Evolutionary conservation across 1,140 invertebrate species (phyloP).

Genomic region (Bombus impatiens): DNA sequence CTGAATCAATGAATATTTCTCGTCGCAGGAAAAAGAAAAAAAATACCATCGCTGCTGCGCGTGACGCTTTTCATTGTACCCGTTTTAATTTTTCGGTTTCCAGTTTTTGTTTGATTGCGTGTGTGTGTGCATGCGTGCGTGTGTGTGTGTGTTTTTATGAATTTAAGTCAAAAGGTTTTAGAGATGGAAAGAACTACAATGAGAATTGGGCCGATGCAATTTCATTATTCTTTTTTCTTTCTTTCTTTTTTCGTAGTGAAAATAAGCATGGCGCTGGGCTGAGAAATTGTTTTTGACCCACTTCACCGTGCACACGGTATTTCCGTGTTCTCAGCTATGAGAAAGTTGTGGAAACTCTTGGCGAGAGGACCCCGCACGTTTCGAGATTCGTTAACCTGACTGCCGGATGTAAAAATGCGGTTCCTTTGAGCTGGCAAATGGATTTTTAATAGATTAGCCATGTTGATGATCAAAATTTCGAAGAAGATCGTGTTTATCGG

Average conservation of each 20-base stretch:
- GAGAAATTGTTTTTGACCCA: conserved; percentile 27
- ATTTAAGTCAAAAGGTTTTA: not conserved
- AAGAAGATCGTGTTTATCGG: not conserved
- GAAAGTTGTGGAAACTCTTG: not conserved
- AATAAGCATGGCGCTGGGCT: not conserved
- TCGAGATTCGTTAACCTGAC: not conserved
- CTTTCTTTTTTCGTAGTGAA: not conserved
- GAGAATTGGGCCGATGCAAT: conserved; percentile 17
- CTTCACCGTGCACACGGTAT: not conserved
- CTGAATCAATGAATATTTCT: too few relatives aligned
- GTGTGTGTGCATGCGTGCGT: too few relatives aligned
- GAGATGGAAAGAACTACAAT: not conserved
- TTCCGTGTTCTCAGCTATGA: not conserved
- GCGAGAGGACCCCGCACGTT: not conserved
- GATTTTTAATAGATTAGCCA: not conserved
- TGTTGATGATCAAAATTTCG: not conserved
- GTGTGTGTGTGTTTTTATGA: too few relatives aligned
- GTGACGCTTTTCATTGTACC: too few relatives aligned
- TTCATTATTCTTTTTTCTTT: not conserved
- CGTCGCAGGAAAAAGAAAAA: too few relatives aligned
- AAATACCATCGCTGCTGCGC: too few relatives aligned
- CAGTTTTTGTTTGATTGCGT: not conserved
- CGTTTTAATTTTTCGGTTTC: not conserved
- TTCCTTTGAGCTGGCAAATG: not conserved
- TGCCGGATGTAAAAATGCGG: not conserved